phyloP scores from a whole-genome alignment of 2,113 vertebrate genomes.

The Chauna torquata region DNA sequence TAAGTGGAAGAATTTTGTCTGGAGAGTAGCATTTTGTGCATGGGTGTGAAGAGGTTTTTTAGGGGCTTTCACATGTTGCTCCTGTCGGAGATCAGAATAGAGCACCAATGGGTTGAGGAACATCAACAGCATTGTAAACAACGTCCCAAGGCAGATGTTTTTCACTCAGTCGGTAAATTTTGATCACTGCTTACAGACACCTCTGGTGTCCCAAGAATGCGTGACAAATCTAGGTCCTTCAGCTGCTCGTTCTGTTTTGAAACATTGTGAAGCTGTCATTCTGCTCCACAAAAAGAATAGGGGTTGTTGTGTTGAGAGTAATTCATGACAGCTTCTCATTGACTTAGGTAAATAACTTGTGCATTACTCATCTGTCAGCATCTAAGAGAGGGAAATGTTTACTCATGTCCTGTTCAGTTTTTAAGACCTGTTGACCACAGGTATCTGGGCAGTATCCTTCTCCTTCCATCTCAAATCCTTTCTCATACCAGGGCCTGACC shows the following conservation, averaged over 20 bases:
- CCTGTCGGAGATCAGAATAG: background rate
- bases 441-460: background rate
- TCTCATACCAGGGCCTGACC: background rate
- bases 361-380: background rate
- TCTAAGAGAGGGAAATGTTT: background rate
- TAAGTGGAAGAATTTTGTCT: background rate
- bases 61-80: background rate
- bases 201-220: background rate
- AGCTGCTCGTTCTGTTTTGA: background rate
- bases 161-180: background rate
- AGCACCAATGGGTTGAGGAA: background rate
- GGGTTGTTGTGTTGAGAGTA: background rate
- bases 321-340: background rate
- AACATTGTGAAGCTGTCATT: background rate
- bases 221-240: background rate
- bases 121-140: background rate
- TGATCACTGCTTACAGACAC: background rate
- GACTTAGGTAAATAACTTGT: rapidly evolving
- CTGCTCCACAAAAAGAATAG: background rate
- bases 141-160: background rate
- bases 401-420: background rate
- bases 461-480: background rate
- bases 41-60: background rate
- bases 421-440: background rate
- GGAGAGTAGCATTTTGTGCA: background rate